Evolutionary conservation across 2,888 invertebrate species (phyloP).

Genomic region (Linnaemya tessellans): DNA sequence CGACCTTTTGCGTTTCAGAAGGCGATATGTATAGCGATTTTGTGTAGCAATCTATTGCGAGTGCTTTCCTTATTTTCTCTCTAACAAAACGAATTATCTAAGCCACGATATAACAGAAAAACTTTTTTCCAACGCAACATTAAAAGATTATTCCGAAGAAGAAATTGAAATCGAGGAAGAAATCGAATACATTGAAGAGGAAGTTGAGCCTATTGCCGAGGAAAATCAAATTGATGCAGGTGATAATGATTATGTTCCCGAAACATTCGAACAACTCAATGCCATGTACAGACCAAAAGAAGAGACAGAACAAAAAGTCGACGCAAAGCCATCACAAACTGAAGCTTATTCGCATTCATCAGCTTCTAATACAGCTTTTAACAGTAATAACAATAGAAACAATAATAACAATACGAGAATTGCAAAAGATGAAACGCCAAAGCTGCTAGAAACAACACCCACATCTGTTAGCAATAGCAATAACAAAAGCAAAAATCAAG

Average conservation of each 20-base stretch:
- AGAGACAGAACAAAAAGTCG: constrained; percentile 75
- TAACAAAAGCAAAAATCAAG: constrained; percentile 18
- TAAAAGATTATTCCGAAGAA: constrained; percentile 80
- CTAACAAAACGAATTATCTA: background rate
- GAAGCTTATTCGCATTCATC: constrained; percentile 54
- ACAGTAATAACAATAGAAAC: constrained; percentile 47
- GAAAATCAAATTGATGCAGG: constrained; percentile 73
- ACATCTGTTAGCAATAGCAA: constrained; percentile 16
- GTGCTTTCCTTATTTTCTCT: constrained; percentile 44
- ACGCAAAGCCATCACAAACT: constrained; percentile 75
- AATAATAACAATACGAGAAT: constrained; percentile 16
- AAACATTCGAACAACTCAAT: constrained; percentile 81
- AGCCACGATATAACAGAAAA: background rate
- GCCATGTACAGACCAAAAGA: constrained; percentile 78
- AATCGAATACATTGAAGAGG: constrained; percentile 79
- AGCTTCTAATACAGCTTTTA: constrained; percentile 34
- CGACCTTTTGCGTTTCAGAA: too few species aligned
- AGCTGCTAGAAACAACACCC: background rate
- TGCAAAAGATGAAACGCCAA: background rate
- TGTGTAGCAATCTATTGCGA: background rate
- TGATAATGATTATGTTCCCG: constrained; percentile 77
- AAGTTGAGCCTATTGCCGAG: constrained; percentile 78
- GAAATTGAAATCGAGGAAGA: constrained; percentile 80
- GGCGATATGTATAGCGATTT: too few species aligned
- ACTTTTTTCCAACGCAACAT: constrained; percentile 31